A percentile compares a stretch with the other conserved stretches of the same genome.
These are phyloP conservation scores for Macrophya alboannulata DNA, from an alignment of 2,888 invertebrate genomes.

Conservation along the genomic window DNA sequence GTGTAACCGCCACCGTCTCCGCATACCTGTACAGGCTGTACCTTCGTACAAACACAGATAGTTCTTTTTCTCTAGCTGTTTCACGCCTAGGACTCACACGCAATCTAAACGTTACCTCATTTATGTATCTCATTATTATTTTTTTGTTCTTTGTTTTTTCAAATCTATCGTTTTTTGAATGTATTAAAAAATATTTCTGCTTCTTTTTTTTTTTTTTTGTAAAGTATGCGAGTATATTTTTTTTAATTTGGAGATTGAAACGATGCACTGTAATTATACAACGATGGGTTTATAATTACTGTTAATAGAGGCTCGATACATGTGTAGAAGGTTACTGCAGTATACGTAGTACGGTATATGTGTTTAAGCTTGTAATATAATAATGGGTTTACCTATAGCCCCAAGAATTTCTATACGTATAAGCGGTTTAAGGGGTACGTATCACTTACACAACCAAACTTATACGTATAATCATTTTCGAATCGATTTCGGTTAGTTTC, in stretches of 20 bases:
- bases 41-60: neutral
- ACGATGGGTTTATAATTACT: too few species aligned
- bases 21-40: neutral
- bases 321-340: too few species aligned
- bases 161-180: neutral
- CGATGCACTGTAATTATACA: too few species aligned
- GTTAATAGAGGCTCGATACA: too few species aligned
- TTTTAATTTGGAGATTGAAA: too few species aligned
- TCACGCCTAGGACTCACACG: neutral
- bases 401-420: neutral
- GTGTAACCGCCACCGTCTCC: too few species aligned
- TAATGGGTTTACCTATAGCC: constrained; percentile 1
- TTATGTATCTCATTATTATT: neutral
- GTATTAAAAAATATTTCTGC: neutral
- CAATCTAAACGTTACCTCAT: neutral
- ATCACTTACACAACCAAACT: constrained; percentile 22
- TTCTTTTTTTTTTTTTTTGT: too few species aligned
- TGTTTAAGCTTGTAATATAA: constrained; percentile 4
- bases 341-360: neutral
- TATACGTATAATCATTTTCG: constrained; percentile 7
- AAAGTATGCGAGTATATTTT: too few species aligned
- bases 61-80: neutral
- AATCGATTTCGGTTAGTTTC: constrained; percentile 47
- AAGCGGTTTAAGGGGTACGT: neutral
- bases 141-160: neutral